Percentiles rank a stretch among this genome's conserved stretches.
Evolutionary conservation across 1,140 invertebrate species (phyloP).

Genomic region (Camponotus floridanus): DNA sequence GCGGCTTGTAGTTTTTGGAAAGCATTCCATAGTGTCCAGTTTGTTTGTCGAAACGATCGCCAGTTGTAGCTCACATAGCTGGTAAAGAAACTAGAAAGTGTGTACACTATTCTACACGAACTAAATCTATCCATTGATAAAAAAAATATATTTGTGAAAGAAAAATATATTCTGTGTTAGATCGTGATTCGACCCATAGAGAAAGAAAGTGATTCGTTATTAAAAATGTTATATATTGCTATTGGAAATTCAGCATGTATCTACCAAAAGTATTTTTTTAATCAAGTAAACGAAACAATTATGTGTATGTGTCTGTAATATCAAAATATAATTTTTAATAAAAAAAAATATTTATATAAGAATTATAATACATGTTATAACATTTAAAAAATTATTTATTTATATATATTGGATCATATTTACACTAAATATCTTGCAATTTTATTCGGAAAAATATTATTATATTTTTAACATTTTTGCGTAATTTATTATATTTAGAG

Average conservation of each 20-base stretch:
- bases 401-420: background rate
- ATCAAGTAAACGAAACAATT: background rate
- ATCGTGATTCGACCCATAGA: too few species aligned
- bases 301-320: background rate
- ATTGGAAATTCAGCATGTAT: background rate
- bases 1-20: conserved; percentile 2
- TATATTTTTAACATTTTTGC: background rate
- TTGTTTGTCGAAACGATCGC: background rate
- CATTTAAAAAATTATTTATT: background rate
- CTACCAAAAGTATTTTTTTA: background rate
- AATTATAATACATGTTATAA: background rate
- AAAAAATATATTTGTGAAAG: background rate
- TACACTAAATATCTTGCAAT: background rate
- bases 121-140: background rate
- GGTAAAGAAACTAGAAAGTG: background rate
- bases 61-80: background rate
- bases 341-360: background rate
- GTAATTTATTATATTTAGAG: conserved; percentile 3
- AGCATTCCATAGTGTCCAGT: background rate
- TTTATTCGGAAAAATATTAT: background rate
- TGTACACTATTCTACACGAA: background rate
- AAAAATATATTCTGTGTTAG: background rate
- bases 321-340: background rate
- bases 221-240: background rate
- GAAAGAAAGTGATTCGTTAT: background rate